Evolutionary conservation across 2,797 vertebrate species (phyloP).

Genomic region (Ctenosaura bakeri): DNA sequence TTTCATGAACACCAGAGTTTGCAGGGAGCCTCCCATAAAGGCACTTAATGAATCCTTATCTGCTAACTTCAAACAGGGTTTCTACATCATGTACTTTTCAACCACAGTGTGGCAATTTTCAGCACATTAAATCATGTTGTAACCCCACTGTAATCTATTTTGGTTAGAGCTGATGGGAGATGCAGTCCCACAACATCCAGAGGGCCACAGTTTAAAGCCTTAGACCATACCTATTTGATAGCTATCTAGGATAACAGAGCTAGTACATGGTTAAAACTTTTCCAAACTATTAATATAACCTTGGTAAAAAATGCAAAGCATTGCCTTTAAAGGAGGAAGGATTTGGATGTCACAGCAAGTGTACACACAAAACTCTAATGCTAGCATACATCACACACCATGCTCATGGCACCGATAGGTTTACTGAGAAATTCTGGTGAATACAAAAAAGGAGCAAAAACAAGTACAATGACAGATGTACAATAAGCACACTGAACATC

Average conservation of each 20-base stretch:
- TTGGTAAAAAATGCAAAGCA: background rate
- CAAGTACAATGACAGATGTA: background rate
- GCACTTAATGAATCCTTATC: background rate
- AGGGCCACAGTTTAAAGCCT: background rate
- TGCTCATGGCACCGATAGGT: accelerated
- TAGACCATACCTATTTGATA: background rate
- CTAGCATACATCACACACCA: background rate
- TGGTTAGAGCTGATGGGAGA: background rate
- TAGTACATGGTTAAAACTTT: background rate
- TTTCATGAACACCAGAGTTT: background rate
- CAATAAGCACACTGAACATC: background rate
- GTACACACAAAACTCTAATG: conserved; percentile 16
- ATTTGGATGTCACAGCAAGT: conserved; percentile 17
- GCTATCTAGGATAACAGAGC: background rate
- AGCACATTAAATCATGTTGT: background rate
- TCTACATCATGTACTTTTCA: background rate
- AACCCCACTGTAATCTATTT: background rate
- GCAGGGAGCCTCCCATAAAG: background rate
- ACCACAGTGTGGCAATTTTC: background rate
- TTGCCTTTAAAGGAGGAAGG: background rate
- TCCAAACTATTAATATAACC: background rate
- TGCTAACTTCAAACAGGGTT: background rate
- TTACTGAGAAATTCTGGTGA: background rate
- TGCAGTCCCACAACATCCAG: background rate
- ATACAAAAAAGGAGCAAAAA: background rate